Conservation (phyloP, 2,113 vertebrate genomes). For the Carettochelys insculpta region DNA sequence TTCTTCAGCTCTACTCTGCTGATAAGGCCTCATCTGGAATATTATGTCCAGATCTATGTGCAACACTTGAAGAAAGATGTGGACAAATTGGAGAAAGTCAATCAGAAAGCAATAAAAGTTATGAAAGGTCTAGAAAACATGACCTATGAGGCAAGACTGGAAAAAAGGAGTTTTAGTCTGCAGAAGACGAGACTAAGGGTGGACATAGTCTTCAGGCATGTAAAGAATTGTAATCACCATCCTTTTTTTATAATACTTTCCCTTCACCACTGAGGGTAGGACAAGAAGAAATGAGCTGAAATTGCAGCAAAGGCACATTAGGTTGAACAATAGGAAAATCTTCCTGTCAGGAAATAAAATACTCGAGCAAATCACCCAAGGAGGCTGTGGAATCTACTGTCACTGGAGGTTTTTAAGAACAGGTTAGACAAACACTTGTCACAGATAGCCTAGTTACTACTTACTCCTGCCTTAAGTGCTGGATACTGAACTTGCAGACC, state of each 20-base stretch:
- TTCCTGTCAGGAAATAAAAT: neutral
- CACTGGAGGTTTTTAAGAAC: neutral
- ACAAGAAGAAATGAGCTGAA: neutral
- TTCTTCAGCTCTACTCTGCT: neutral
- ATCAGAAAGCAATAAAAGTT: neutral
- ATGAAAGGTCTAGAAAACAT: neutral
- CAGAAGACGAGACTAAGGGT: neutral
- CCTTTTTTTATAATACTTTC: too few species aligned
- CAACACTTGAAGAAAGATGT: neutral
- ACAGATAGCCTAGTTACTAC: neutral
- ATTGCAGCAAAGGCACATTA: neutral
- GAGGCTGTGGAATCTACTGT: neutral
- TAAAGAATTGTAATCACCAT: neutral
- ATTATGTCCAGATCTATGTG: neutral
- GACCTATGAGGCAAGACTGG: neutral
- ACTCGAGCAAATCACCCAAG: neutral
- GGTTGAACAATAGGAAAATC: neutral
- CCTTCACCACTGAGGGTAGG: neutral
- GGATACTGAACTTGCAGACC: too few species aligned
- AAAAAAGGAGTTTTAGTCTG: neutral
- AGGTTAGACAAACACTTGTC: neutral
- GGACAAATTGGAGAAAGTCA: neutral
- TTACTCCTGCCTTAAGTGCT: neutral
- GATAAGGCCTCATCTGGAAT: neutral
- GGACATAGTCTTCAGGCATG: neutral